Conservation (phyloP, 2,113 vertebrate genomes). For the Oreochromis aureus region DNA sequence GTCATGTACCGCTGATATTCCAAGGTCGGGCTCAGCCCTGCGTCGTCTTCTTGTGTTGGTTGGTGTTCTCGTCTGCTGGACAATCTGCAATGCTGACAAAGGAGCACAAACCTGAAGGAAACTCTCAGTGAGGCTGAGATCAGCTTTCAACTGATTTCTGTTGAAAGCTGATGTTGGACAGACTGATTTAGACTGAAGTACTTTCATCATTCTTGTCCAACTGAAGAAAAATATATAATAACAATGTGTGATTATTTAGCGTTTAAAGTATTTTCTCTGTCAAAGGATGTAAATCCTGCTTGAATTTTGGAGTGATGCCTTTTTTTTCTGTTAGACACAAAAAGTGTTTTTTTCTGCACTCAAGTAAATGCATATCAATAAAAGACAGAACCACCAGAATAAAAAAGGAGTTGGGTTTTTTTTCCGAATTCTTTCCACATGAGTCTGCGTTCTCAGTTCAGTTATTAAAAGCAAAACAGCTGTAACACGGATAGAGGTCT, state of each 20-base stretch:
- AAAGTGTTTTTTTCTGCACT: background rate
- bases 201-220: background rate
- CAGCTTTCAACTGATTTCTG: background rate
- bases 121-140: background rate
- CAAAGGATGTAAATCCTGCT: background rate
- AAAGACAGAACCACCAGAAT: background rate
- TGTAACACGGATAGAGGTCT: background rate
- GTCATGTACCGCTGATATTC: background rate
- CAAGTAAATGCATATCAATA: background rate
- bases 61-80: background rate
- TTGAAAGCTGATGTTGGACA: background rate
- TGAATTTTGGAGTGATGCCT: background rate
- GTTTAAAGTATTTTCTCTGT: background rate
- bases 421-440: accelerated
- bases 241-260: background rate
- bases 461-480: background rate
- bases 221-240: background rate
- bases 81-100: background rate
- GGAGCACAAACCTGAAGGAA: background rate
- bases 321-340: background rate
- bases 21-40: background rate
- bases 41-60: background rate
- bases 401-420: accelerated
- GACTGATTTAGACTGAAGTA: background rate
- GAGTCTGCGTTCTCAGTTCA: background rate